Conservation (phyloP, 2,888 invertebrate genomes). For the Cantharis nigra region DNA sequence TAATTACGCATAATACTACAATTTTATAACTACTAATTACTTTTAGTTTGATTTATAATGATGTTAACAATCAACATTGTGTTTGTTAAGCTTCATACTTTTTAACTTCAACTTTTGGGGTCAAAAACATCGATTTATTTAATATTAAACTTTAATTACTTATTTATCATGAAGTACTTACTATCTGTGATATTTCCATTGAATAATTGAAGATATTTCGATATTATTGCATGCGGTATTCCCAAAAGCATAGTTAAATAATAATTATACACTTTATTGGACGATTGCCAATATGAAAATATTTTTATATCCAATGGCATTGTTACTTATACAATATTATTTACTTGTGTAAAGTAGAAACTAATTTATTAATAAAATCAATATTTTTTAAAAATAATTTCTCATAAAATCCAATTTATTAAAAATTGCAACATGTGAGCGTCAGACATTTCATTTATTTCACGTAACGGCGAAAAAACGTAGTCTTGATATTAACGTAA, state of each 20-base stretch:
- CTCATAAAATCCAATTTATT: slow-evolving; percentile 3
- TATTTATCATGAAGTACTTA: no score
- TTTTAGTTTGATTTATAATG: background rate
- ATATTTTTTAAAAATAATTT: background rate
- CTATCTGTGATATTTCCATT: background rate
- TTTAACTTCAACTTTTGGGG: background rate
- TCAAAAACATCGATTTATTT: background rate
- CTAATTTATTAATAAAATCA: background rate
- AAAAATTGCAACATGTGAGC: slow-evolving; percentile 15
- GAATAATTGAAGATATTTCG: background rate
- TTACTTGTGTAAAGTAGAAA: background rate
- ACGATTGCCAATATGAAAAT: background rate
- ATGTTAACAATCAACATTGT: background rate
- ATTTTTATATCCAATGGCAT: slow-evolving; percentile 1
- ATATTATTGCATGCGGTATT: background rate
- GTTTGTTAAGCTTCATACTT: background rate
- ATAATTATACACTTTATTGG: slow-evolving; percentile 5
- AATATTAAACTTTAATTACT: background rate
- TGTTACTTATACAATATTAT: background rate
- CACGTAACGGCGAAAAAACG: background rate
- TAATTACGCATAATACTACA: background rate
- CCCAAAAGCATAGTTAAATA: background rate
- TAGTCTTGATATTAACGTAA: slow-evolving; percentile 5
- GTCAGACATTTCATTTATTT: slow-evolving; percentile 5
- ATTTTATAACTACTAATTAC: background rate